These are phyloP conservation scores for Pristionchus japonicus DNA, from an alignment of 2,888 invertebrate genomes.

Conservation along the genomic window DNA sequence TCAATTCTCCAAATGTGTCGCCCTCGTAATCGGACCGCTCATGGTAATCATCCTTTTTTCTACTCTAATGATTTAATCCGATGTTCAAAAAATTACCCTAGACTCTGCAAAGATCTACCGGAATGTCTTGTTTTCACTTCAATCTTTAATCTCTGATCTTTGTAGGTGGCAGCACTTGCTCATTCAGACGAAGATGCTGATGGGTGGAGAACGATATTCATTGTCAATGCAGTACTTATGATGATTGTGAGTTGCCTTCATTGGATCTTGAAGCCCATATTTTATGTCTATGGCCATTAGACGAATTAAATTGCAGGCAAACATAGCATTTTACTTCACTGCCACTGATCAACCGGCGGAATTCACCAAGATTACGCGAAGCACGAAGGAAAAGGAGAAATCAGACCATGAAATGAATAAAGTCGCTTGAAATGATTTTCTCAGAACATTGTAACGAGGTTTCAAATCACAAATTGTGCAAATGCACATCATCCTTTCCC, in stretches of 20 bases:
- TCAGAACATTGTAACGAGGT: no score
- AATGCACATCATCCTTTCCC: not conserved
- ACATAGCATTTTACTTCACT: slow-evolving; percentile 59
- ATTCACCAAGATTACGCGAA: slow-evolving; percentile 60
- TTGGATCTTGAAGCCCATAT: not conserved
- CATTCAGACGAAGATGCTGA: slow-evolving; percentile 20
- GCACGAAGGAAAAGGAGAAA: not conserved
- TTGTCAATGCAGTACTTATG: slow-evolving; percentile 57
- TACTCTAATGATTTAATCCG: no score
- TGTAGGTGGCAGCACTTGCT: slow-evolving; percentile 32
- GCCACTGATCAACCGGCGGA: slow-evolving; percentile 64
- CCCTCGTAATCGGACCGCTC: slow-evolving; percentile 66
- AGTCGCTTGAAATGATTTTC: no score
- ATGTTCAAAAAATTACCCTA: no score
- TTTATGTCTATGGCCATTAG: not conserved
- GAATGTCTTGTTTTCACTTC: not conserved
- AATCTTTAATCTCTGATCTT: not conserved
- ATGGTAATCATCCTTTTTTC: slow-evolving; percentile 53
- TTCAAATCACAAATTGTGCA: not conserved
- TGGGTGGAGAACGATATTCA: slow-evolving; percentile 44
- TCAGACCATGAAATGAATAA: not conserved
- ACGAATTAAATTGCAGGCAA: slow-evolving; percentile 54
- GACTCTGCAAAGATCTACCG: no score
- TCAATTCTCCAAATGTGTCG: slow-evolving; percentile 70
- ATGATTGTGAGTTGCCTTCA: slow-evolving; percentile 48